Evolutionary conservation across 2,888 invertebrate genomes (phyloP).

Genomic region (Leptura quadrifasciata): DNA sequence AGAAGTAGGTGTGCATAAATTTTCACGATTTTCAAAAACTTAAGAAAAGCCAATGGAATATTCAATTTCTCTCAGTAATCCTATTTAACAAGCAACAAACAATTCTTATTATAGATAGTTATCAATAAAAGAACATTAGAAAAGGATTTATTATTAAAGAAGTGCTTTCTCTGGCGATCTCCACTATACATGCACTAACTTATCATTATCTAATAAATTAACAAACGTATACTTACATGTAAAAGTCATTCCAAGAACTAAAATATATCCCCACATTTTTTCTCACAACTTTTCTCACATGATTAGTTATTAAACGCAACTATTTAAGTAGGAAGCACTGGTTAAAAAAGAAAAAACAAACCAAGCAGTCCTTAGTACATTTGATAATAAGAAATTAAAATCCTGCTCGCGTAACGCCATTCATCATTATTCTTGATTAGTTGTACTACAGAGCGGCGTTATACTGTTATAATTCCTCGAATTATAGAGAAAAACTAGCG

Average conservation of each 20-base stretch:
- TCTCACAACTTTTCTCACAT: slow-evolving; percentile 20
- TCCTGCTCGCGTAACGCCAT: slow-evolving; percentile 15
- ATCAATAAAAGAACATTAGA: too few relatives aligned
- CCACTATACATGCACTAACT: too few relatives aligned
- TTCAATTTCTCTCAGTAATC: too few relatives aligned
- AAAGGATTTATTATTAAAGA: too few relatives aligned
- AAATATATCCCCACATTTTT: slow-evolving; percentile 14
- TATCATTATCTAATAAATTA: neutral
- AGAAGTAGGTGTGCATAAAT: too few relatives aligned
- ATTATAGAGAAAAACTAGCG: slow-evolving; percentile 22
- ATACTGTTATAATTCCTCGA: slow-evolving; percentile 51
- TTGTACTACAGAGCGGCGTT: slow-evolving; percentile 36
- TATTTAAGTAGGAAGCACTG: slow-evolving; percentile 16
- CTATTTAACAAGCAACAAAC: too few relatives aligned
- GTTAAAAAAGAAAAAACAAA: slow-evolving; percentile 13
- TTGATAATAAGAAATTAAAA: slow-evolving; percentile 16
- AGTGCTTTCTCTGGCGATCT: too few relatives aligned
- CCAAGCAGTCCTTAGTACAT: slow-evolving; percentile 18
- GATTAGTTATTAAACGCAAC: slow-evolving; percentile 16
- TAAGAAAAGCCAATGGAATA: too few relatives aligned
- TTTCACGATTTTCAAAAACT: too few relatives aligned
- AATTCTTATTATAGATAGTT: too few relatives aligned
- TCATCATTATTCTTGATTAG: slow-evolving; percentile 48
- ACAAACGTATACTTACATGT: slow-evolving; percentile 4
- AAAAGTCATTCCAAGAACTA: slow-evolving; percentile 21